Base-by-base conservation (phyloP, 64 coral and sea anemone genomes). In the Porites australiensis region DNA sequence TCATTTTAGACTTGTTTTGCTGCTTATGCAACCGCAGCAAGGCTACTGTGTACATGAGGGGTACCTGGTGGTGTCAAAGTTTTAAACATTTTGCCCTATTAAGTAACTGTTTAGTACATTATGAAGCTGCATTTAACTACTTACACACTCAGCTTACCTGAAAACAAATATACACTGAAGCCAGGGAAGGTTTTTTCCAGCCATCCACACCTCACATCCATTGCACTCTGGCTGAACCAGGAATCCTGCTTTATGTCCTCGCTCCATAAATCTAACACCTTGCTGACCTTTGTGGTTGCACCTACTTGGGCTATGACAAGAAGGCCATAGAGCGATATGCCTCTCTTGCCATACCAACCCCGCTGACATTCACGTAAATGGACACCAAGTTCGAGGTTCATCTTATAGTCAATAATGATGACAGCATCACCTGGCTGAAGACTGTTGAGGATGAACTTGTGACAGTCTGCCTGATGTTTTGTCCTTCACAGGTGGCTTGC, bases 211-310 rank as follows among this genome's bases (percentile, higher is more conserved):
- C 79, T 18, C 10, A 82, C 58, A 82, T 82, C 79, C 55, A 82
- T 44, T 13, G 79, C 79, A 82, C 51, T 54, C 9, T 54, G 52
- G 52, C 52, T 54, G 9, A 54, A 54, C 52, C 52, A 54, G 4
- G 52, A 4, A 50, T 55, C 53, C 45, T 16, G 77, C 20, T 80
- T 80, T 3, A 49, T 80, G 12, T 80, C 77, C 18, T 82, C 79
- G 22, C 51, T 59, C 79, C 79, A 82, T 27, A 82, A 62, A 62
- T 82, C 51, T 37, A 82, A 8, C n/a, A 82, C 79, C 14, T 82
- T 57, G 62, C 51, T 61, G 51, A 59, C 21, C 79, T 23, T 82
- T 27, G 16, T 61, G 22, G 16, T 59, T 23, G 60, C 79, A 44
- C n/a, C 51, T 12, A 82, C 79, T 49, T 80, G 53, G n/a, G 14